phyloP scores from a whole-genome alignment of 64 coral and sea anemone genomes.

The Montipora sp. region DNA sequence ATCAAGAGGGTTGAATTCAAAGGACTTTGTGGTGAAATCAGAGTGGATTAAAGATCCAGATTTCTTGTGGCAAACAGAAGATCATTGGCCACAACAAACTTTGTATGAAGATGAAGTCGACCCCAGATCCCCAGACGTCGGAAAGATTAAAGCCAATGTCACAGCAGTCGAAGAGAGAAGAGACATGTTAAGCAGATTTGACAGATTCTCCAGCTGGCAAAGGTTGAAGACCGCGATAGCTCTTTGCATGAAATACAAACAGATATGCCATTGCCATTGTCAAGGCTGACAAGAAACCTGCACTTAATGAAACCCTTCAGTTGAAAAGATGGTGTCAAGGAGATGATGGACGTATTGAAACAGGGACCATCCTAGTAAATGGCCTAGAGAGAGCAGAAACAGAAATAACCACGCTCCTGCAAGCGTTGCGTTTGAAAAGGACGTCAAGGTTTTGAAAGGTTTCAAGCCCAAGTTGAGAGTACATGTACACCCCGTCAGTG shows the following conservation, averaged over 20 bases:
- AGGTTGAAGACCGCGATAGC: conserved; percentile 31
- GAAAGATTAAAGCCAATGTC: neutral
- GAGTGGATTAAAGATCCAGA: conserved; percentile 54
- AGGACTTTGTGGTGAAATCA: conserved; percentile 6
- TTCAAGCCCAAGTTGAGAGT: neutral
- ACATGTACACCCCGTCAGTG: neutral
- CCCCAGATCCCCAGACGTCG: neutral
- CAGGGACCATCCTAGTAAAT: neutral
- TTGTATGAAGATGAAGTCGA: neutral
- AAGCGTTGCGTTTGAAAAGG: conserved; percentile 13
- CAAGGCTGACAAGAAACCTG: neutral
- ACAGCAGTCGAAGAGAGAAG: neutral
- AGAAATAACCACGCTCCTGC: neutral
- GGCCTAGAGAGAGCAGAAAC: conserved; percentile 32
- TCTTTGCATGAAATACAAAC: conserved; percentile 27
- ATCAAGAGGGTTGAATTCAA: conserved; percentile 39
- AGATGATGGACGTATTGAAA: neutral
- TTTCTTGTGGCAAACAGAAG: conserved; percentile 42
- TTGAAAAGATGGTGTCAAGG: neutral
- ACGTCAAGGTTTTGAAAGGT: conserved; percentile 29
- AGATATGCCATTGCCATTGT: no score
- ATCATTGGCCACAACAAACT: conserved; percentile 20
- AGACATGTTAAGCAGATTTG: neutral
- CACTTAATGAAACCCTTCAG: neutral
- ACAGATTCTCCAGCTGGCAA: conserved; percentile 60